These are phyloP conservation scores for Sialis fuliginosa DNA, from an alignment of 2,888 invertebrate genomes.

Conservation along the genomic window DNA sequence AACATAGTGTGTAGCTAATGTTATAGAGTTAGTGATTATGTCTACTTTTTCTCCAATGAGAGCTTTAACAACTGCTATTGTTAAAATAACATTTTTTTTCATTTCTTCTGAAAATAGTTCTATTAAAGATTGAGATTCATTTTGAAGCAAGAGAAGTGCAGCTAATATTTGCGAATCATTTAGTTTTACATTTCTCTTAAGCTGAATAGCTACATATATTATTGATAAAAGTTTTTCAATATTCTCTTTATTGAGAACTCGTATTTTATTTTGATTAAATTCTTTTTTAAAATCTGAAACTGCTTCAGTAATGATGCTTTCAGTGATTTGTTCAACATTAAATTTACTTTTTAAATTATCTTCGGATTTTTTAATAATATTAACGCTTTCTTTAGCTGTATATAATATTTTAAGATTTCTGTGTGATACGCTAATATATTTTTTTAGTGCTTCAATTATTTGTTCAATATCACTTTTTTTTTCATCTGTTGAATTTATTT, in stretches of 20 bases:
- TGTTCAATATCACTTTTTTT: too few species aligned
- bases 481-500: too few species aligned
- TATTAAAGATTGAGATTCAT: conserved; percentile 12
- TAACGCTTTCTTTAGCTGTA: too few species aligned
- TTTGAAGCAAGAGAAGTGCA: conserved; percentile 11
- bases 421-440: too few species aligned
- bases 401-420: too few species aligned
- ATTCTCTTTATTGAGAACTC: not conserved
- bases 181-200: conserved; percentile 10
- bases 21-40: conserved; percentile 19
- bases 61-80: conserved; percentile 16
- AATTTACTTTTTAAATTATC: conserved; percentile 1
- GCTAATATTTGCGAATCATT: conserved; percentile 14
- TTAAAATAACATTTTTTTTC: conserved; percentile 19
- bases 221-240: conserved; percentile 6
- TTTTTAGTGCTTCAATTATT: too few species aligned
- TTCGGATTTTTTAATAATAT: conserved; percentile 2
- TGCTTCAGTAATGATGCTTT: not conserved
- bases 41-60: conserved; percentile 16
- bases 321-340: not conserved
- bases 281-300: conserved; percentile 4
- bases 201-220: conserved; percentile 10
- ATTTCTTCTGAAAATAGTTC: conserved; percentile 23
- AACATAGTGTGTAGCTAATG: conserved; percentile 17
- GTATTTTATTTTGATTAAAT: not conserved